Conservation (phyloP, 1,140 invertebrate species). For the Sinella curviseta region DNA sequence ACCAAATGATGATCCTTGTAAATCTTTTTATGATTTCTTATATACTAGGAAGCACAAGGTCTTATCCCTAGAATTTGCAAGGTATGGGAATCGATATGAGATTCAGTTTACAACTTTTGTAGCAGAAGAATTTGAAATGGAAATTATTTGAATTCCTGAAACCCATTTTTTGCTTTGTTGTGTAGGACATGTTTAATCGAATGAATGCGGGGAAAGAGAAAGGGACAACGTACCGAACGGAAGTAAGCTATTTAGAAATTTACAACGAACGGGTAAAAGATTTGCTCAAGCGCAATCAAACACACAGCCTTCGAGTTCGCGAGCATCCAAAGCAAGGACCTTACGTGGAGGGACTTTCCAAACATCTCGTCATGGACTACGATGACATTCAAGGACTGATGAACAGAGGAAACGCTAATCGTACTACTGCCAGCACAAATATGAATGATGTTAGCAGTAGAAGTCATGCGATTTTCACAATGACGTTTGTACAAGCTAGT, state of each 20-base stretch:
- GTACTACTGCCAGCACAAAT: slow-evolving; percentile 78
- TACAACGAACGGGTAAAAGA: slow-evolving; percentile 90
- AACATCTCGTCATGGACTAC: slow-evolving; percentile 82
- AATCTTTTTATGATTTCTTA: neutral
- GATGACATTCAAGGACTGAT: slow-evolving; percentile 78
- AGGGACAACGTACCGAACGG: slow-evolving; percentile 77
- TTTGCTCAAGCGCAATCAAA: slow-evolving; percentile 65
- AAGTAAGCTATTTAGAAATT: slow-evolving; percentile 86
- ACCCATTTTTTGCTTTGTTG: neutral
- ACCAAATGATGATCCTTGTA: neutral
- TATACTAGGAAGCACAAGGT: slow-evolving; percentile 71
- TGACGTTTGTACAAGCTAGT: slow-evolving; percentile 83
- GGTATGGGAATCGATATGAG: slow-evolving; percentile 51
- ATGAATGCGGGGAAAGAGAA: slow-evolving; percentile 73
- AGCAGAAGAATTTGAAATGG: neutral
- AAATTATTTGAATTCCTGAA: neutral
- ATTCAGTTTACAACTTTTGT: no score
- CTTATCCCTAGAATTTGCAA: slow-evolving; percentile 85
- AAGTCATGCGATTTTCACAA: slow-evolving; percentile 93
- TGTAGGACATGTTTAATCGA: slow-evolving; percentile 52
- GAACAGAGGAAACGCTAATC: slow-evolving; percentile 72
- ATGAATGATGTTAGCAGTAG: slow-evolving; percentile 86
- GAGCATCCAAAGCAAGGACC: slow-evolving; percentile 91
- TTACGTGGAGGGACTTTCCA: slow-evolving; percentile 88
- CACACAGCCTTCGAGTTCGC: slow-evolving; percentile 61